phyloP scores from a whole-genome alignment of 2,888 invertebrate species.

The Melipona beecheii region DNA sequence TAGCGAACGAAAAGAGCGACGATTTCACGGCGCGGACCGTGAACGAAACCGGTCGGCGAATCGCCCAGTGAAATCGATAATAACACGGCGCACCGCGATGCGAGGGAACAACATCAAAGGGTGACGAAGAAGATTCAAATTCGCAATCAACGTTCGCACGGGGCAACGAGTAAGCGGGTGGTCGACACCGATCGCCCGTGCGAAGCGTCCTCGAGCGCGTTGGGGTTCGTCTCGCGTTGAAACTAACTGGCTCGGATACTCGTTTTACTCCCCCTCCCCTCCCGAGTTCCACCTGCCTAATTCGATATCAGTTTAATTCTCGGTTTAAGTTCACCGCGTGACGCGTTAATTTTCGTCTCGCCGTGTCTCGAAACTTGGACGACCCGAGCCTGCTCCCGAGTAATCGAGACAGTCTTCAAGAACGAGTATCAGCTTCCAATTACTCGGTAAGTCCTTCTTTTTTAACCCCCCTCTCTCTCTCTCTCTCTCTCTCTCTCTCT shows the following conservation, averaged over 20 bases:
- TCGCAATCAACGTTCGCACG: constrained; percentile 60
- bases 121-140: constrained; percentile 67
- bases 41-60: constrained; percentile 16
- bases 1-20: constrained; percentile 36
- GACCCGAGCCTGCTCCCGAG: neutral
- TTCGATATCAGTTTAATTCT: constrained; percentile 49
- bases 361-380: neutral
- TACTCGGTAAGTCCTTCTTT: constrained; percentile 5
- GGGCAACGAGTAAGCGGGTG: constrained; percentile 37
- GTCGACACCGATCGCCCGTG: constrained; percentile 24
- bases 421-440: constrained; percentile 18
- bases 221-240: constrained; percentile 55
- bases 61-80: constrained; percentile 49
- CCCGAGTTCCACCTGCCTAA: constrained; percentile 34
- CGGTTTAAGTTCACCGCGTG: constrained; percentile 39
- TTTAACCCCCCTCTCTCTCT: too few species aligned
- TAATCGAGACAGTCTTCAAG: constrained; percentile 1
- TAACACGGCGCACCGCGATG: constrained; percentile 29
- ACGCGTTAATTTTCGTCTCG: constrained; percentile 28
- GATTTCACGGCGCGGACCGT: constrained; percentile 18
- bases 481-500: neutral
- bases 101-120: constrained; percentile 41
- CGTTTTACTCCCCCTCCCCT: constrained; percentile 25
- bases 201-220: constrained; percentile 34
- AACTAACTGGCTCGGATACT: constrained; percentile 53